Evolutionary conservation across 1,140 invertebrate genomes (phyloP).

Genomic region (Doryteuthis pealeii): DNA sequence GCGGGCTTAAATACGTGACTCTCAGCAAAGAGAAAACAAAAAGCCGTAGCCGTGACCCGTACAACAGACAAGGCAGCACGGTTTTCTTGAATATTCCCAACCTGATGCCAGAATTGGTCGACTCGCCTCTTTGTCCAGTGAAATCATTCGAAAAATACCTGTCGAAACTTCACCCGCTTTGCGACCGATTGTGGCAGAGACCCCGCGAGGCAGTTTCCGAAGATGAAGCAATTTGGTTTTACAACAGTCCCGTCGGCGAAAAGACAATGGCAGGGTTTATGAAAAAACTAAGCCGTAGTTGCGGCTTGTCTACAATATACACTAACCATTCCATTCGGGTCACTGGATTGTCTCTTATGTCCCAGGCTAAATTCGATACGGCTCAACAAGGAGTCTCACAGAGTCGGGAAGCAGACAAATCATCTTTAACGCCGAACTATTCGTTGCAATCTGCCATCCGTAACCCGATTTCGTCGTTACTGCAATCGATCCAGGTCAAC

Average conservation of each 20-base stretch:
- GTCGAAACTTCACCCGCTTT: slow-evolving; percentile 11
- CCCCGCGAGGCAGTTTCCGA: neutral
- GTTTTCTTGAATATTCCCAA: neutral
- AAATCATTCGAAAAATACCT: slow-evolving; percentile 13
- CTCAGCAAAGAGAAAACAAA: slow-evolving; percentile 10
- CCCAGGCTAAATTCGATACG: slow-evolving; percentile 16
- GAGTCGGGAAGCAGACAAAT: too few relatives aligned
- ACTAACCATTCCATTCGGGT: slow-evolving; percentile 23
- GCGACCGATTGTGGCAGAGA: slow-evolving; percentile 23
- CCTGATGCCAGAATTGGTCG: neutral
- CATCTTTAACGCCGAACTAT: too few relatives aligned
- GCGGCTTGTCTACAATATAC: slow-evolving; percentile 13
- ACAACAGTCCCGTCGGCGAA: slow-evolving; percentile 8
- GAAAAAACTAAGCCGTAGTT: slow-evolving; percentile 17
- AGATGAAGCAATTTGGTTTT: slow-evolving; percentile 20
- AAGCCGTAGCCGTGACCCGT: neutral
- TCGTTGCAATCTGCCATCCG: too few relatives aligned
- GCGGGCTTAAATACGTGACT: slow-evolving; percentile 17
- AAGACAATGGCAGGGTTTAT: slow-evolving; percentile 21
- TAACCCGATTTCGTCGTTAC: too few relatives aligned
- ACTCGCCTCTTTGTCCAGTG: slow-evolving; percentile 14
- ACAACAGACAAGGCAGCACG: neutral
- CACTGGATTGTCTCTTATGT: slow-evolving; percentile 20
- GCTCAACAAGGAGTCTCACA: slow-evolving; percentile 12
- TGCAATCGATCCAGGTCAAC: too few relatives aligned